Conservation (phyloP, 92 coral and sea anemone genomes). For the Umimayanthus kanabou region DNA sequence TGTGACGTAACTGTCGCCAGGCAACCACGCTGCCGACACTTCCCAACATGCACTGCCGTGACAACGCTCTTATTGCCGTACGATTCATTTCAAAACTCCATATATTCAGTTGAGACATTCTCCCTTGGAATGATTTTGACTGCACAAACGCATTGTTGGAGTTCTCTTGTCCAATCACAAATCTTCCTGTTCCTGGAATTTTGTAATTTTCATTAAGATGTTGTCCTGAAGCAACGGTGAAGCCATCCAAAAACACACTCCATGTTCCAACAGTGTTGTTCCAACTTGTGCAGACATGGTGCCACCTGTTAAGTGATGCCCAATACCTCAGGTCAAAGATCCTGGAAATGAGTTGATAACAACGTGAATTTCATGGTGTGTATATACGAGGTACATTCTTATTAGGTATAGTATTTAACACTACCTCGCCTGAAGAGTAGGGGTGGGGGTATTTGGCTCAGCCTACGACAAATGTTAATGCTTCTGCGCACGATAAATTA, state of each 20-base stretch:
- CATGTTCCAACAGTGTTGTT: background rate
- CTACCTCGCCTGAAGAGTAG: too few relatives aligned
- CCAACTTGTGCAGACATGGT: slow-evolving; percentile 11
- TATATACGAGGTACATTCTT: too few relatives aligned
- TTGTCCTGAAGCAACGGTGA: background rate
- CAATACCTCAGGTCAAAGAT: background rate
- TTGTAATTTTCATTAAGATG: background rate
- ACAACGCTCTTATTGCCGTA: background rate
- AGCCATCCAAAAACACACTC: slow-evolving; percentile 6
- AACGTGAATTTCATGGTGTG: background rate
- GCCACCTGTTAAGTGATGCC: background rate
- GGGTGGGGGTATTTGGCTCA: too few relatives aligned
- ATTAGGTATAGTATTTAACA: too few relatives aligned
- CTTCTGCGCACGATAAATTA: too few relatives aligned
- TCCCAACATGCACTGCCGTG: background rate
- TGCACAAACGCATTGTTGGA: background rate
- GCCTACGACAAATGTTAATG: too few relatives aligned
- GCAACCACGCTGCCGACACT: slow-evolving; percentile 5
- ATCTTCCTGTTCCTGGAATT: background rate
- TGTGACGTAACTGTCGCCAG: slow-evolving; percentile 17
- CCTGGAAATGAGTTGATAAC: background rate
- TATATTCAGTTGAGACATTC: background rate
- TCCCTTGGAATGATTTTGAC: slow-evolving; percentile 5
- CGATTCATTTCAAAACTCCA: background rate
- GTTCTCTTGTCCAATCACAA: background rate